Conservation (phyloP, 2,113 vertebrate genomes). For the Hippocampus guttulatus region DNA sequence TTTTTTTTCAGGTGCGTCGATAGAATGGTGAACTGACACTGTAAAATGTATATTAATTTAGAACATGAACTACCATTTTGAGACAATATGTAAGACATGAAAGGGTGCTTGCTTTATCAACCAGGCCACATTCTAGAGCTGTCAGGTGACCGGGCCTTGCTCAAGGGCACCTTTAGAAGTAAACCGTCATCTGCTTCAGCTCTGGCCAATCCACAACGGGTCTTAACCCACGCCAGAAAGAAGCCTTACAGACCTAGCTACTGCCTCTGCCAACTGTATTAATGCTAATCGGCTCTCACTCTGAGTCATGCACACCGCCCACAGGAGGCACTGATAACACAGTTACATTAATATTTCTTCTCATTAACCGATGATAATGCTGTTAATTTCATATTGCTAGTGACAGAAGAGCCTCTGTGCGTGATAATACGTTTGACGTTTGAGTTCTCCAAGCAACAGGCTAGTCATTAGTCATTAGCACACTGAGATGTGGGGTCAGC, state of each 20-base stretch:
- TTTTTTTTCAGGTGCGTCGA: not conserved
- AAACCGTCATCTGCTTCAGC: not conserved
- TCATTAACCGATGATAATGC: constrained; percentile 24
- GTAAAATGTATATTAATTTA: not conserved
- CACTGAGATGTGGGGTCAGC: not conserved
- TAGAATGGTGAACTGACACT: not conserved
- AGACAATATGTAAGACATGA: not conserved
- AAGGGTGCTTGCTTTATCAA: not conserved
- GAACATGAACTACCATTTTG: not conserved
- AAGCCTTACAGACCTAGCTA: not conserved
- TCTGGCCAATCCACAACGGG: not conserved
- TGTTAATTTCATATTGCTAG: constrained; percentile 23
- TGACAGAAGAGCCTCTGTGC: constrained; percentile 4
- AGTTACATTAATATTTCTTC: constrained; percentile 19
- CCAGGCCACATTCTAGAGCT: not conserved
- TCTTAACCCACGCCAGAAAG: not conserved
- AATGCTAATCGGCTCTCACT: constrained; percentile 27
- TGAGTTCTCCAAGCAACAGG: not conserved
- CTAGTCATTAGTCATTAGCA: no score
- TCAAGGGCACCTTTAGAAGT: not conserved
- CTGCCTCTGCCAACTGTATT: not conserved
- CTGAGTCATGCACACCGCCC: constrained; percentile 5
- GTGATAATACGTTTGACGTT: not conserved
- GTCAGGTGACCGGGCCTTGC: not conserved
- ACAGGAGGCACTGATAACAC: constrained; percentile 5